Percentiles rank a stretch among this genome's conserved stretches.
These are phyloP conservation scores for Hoplodrina blanda DNA, from an alignment of 2,888 invertebrate genomes.

Conservation along the genomic window DNA sequence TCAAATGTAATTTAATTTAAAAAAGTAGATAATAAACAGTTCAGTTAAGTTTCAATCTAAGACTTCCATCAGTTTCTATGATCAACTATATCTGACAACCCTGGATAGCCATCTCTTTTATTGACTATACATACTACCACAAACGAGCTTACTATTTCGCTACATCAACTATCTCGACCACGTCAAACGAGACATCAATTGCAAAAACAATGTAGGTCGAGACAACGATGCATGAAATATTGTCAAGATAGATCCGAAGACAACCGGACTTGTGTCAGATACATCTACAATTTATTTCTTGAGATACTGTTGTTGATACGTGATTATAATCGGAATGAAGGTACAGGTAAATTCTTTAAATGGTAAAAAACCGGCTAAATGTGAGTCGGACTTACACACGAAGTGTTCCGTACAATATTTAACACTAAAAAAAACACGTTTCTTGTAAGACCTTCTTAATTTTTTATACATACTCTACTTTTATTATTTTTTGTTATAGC, in stretches of 20 bases:
- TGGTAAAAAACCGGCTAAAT: neutral
- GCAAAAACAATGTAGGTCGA: conserved; percentile 55
- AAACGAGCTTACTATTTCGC: conserved; percentile 16
- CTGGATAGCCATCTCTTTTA: too few species aligned
- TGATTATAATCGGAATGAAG: conserved; percentile 27
- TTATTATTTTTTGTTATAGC: too few species aligned
- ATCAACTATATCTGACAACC: too few species aligned
- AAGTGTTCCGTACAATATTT: too few species aligned
- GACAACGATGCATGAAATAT: conserved; percentile 55
- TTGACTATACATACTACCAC: neutral
- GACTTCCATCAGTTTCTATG: too few species aligned
- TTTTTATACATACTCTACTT: too few species aligned
- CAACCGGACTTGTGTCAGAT: conserved; percentile 37
- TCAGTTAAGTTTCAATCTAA: too few species aligned
- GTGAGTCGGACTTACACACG: too few species aligned
- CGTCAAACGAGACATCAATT: conserved; percentile 44
- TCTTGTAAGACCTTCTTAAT: too few species aligned
- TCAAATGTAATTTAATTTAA: too few species aligned
- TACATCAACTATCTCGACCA: conserved; percentile 29
- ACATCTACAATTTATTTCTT: conserved; percentile 43
- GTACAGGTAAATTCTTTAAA: neutral
- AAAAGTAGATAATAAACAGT: too few species aligned
- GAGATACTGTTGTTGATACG: conserved; percentile 39
- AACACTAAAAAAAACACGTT: too few species aligned
- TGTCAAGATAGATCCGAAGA: conserved; percentile 47